These are phyloP conservation scores for Carlito syrichta DNA, from an alignment of 2,113 vertebrate genomes.

Conservation along the genomic window DNA sequence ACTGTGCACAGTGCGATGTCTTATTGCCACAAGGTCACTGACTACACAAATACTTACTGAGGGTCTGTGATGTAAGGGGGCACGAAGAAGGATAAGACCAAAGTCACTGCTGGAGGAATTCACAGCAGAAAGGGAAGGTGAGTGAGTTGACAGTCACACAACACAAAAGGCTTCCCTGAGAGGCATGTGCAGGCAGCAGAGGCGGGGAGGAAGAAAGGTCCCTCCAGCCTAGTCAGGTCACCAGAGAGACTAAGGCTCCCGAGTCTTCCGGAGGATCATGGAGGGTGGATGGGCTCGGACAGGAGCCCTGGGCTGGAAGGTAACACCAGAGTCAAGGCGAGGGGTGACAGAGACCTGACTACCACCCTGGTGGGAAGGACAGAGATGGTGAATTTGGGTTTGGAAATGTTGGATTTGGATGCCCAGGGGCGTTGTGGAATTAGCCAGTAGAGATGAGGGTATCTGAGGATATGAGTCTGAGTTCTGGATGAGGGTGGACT, in stretches of 20 bases:
- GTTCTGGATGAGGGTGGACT: neutral
- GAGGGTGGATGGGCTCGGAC: neutral
- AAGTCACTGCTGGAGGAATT: neutral
- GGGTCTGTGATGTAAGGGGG: neutral
- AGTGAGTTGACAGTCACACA: neutral
- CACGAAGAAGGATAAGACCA: neutral
- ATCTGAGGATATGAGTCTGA: neutral
- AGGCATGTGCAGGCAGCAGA: neutral
- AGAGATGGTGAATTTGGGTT: neutral
- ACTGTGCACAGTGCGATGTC: neutral
- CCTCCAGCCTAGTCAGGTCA: neutral
- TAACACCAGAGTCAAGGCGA: neutral
- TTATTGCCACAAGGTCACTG: neutral
- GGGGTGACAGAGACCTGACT: neutral
- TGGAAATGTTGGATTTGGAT: neutral
- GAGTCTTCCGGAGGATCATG: neutral
- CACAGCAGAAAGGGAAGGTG: neutral
- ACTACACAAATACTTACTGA: neutral
- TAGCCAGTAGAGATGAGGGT: neutral
- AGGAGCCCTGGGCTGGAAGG: neutral
- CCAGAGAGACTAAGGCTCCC: neutral
- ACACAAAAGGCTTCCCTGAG: neutral
- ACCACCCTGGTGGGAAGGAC: neutral
- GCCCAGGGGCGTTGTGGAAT: neutral
- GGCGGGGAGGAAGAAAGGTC: neutral